A percentile compares a stretch with the other conserved stretches of the same genome.
phyloP scores from a whole-genome alignment of 2,888 invertebrate genomes.

The Xylota sylvarum region DNA sequence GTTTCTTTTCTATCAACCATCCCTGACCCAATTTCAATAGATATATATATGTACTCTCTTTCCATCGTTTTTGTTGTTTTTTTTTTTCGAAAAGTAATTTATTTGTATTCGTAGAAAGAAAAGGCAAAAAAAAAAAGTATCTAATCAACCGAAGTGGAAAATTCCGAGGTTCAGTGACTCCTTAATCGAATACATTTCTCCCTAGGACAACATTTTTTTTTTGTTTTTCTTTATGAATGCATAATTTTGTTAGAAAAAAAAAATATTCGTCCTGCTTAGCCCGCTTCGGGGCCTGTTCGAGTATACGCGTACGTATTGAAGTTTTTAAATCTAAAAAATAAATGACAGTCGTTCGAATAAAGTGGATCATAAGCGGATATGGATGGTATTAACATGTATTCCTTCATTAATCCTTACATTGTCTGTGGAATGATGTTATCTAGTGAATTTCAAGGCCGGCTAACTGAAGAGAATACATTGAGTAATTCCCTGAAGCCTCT shows the following conservation, averaged over 20 bases:
- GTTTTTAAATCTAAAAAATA: slow-evolving; percentile 1
- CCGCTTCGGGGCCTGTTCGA: background rate
- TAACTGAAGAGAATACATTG: slow-evolving; percentile 5
- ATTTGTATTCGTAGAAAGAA: slow-evolving; percentile 25
- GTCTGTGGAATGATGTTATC: slow-evolving; percentile 10
- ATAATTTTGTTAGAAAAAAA: slow-evolving; percentile 41
- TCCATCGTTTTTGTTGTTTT: background rate
- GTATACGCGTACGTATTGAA: background rate
- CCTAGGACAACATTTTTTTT: slow-evolving; percentile 43
- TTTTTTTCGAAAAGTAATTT: slow-evolving; percentile 46
- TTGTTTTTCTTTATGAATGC: slow-evolving; percentile 69
- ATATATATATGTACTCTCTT: no score
- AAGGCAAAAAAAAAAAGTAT: slow-evolving; percentile 1
- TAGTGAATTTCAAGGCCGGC: slow-evolving; percentile 4
- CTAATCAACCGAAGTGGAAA: slow-evolving; percentile 56
- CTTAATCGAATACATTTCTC: slow-evolving; percentile 42
- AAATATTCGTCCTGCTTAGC: background rate
- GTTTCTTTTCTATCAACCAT: background rate
- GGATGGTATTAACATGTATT: slow-evolving; percentile 50
- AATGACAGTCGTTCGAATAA: slow-evolving; percentile 40
- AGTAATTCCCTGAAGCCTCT: slow-evolving; percentile 38
- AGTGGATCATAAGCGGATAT: background rate
- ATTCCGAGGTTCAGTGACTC: slow-evolving; percentile 12
- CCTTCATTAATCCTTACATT: slow-evolving; percentile 39
- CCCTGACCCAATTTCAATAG: slow-evolving; percentile 38